Percentiles rank a stretch among this genome's conserved stretches.
phyloP scores from a whole-genome alignment of 2,888 invertebrate genomes.

The Notocelia uddmanniana region DNA sequence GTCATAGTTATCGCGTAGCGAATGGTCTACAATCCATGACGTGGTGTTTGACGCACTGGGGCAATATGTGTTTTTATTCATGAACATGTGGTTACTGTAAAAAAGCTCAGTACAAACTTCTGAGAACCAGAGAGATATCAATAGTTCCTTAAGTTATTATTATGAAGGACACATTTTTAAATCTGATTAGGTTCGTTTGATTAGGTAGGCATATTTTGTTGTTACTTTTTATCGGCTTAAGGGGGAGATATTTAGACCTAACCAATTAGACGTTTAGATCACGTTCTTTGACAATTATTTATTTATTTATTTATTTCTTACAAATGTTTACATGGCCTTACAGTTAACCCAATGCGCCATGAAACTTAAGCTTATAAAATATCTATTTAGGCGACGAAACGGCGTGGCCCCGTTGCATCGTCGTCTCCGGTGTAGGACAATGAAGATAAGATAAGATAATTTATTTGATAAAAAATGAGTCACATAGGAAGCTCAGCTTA shows the following conservation, averaged over 20 bases:
- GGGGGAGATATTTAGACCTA: neutral
- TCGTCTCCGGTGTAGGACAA: too few species aligned
- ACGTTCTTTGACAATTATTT: too few species aligned
- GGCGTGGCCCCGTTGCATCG: too few species aligned
- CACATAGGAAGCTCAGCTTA: too few species aligned
- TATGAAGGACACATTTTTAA: constrained; percentile 10
- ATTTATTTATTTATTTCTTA: too few species aligned
- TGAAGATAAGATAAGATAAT: too few species aligned
- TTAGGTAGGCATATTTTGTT: neutral
- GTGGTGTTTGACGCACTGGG: constrained; percentile 33
- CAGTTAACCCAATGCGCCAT: too few species aligned
- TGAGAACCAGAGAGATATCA: constrained; percentile 16
- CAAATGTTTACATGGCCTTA: too few species aligned
- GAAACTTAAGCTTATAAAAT: too few species aligned
- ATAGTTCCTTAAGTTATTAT: constrained; percentile 32
- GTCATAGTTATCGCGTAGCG: constrained; percentile 39
- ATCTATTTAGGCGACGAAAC: too few species aligned
- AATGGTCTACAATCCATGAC: constrained; percentile 15
- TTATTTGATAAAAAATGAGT: too few species aligned
- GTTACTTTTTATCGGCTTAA: constrained; percentile 16
- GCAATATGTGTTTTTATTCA: constrained; percentile 23
- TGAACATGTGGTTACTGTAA: constrained; percentile 35
- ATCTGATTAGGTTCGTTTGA: constrained; percentile 28
- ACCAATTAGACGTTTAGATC: too few species aligned
- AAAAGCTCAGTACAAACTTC: constrained; percentile 30